Evolutionary conservation across 1,140 invertebrate species (phyloP), one percentile per base, ranked within the genome.

Genomic region (Tachypleus tridentatus): DNA sequence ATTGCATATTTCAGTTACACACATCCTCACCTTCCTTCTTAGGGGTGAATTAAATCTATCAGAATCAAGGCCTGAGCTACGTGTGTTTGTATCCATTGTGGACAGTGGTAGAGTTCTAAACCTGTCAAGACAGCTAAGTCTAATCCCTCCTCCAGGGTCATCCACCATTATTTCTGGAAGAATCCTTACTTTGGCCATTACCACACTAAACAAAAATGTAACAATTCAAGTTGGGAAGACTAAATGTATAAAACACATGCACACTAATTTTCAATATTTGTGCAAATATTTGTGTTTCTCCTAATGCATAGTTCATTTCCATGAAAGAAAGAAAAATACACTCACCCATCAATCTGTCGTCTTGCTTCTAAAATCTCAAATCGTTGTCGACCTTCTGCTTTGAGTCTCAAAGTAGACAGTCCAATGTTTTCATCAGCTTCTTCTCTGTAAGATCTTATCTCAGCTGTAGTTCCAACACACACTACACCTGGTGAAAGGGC

Each of bases 371-470:
- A 70, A 62, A 86, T 76, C 70, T 79, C 77, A 73, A 87, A 86
- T n/a, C 85, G 75, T 67, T 87, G 85, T 57, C 85, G 73, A 48
- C 84, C 85, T 73, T 82, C 82, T 4, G 85, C 84, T 75, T 85
- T 85, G 5, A 79, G 71, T 60, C 73, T 70, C 0, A 77, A 65
- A 48, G 71, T 72, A 57, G 72, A 72, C 6, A 77, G 64, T 7
- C 76, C 76, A 54, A 75, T 71, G 7, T 56, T 56, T 11, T 75
- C 73, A 72, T 78, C 74, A 8, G 82, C 77, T 60, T 80, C 80
- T 66, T 82, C 78, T 65, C 78, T 79, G 68, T 82, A 85, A 63
- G 84, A 84, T 68, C 83, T 84, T 50, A 87, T 84, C 75, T 87
- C 85, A n/a, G 84, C 85, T n/a, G 85, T 86, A 49, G 84, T 86